These are phyloP conservation scores for Lamellibrachia satsuma DNA, from an alignment of 2,888 invertebrate genomes.

Conservation along the genomic window DNA sequence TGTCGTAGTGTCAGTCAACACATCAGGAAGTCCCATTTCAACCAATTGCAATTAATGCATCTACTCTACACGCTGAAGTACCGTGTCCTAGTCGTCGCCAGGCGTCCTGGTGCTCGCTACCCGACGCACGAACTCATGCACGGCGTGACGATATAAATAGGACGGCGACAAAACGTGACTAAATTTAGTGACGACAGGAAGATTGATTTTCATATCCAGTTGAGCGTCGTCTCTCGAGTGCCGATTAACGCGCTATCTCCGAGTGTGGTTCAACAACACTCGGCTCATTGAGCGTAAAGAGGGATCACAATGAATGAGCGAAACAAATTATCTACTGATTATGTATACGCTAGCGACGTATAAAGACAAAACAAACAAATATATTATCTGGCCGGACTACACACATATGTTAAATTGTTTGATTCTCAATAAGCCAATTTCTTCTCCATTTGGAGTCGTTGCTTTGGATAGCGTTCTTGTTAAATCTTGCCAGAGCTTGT, in stretches of 20 bases:
- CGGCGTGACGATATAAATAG: neutral
- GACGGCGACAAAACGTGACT: neutral
- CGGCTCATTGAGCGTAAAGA: neutral
- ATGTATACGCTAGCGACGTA: neutral
- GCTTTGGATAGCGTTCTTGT: no score
- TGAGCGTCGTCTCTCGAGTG: neutral
- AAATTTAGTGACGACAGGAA: slow-evolving; percentile 1
- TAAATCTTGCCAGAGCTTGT: no score
- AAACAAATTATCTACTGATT: neutral
- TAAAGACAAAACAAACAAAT: neutral
- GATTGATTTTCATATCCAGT: neutral
- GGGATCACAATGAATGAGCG: neutral
- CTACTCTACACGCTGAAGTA: neutral
- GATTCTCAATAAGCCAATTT: no score
- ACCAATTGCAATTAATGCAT: neutral
- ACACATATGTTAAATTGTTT: no score
- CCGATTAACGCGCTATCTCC: neutral
- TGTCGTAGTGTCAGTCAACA: neutral
- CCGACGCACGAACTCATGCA: neutral
- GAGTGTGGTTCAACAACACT: neutral
- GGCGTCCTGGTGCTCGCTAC: neutral
- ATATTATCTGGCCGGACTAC: neutral
- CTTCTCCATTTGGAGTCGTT: no score
- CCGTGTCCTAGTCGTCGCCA: neutral
- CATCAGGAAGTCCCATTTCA: neutral